Evolutionary conservation across 2,888 invertebrate species (phyloP).

Genomic region (Dynastes hyllus): DNA sequence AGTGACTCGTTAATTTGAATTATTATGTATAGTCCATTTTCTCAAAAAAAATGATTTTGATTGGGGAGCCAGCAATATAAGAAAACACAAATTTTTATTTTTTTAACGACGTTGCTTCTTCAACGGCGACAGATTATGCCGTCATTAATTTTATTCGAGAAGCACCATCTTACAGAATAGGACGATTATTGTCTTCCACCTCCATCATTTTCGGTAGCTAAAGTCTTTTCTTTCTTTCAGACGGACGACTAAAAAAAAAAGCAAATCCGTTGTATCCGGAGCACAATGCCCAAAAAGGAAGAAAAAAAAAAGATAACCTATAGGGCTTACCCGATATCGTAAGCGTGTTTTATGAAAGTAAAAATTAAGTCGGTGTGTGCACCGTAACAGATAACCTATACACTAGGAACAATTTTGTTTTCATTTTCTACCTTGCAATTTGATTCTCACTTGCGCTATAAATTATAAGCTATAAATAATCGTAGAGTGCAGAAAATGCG

Average conservation of each 20-base stretch:
- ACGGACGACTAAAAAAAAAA: neutral
- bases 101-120: neutral
- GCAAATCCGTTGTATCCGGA: constrained; percentile 17
- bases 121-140: neutral
- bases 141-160: constrained; percentile 19
- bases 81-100: neutral
- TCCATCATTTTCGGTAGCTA: constrained; percentile 29
- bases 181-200: constrained; percentile 23
- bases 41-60: too few species aligned
- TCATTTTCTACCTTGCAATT: too few species aligned
- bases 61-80: neutral
- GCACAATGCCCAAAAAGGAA: neutral
- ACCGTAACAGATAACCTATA: too few species aligned
- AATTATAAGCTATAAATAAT: too few species aligned
- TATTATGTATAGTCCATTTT: too few species aligned
- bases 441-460: too few species aligned
- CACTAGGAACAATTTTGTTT: too few species aligned
- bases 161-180: neutral
- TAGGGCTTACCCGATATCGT: neutral
- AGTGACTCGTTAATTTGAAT: too few species aligned
- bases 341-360: neutral
- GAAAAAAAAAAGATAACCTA: constrained; percentile 1
- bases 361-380: neutral
- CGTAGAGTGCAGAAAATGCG: too few species aligned
- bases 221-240: constrained; percentile 11